Evolutionary conservation across 2,797 vertebrate genomes (phyloP).

Genomic region (Botia kubotai): DNA sequence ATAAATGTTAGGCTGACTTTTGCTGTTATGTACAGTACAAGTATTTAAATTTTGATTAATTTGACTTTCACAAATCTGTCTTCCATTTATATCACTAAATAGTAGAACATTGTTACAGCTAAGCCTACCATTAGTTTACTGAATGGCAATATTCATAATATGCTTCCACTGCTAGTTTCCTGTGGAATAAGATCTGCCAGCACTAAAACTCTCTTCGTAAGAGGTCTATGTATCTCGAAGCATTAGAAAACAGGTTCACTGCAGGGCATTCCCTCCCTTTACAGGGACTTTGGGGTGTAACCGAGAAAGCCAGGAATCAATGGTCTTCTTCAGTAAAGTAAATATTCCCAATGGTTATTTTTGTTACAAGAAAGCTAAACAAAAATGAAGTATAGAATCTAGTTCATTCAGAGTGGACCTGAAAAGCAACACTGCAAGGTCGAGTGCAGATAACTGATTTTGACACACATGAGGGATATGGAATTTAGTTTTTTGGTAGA

Average conservation of each 20-base stretch:
- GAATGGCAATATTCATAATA: not conserved
- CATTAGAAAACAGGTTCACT: constrained; percentile 55
- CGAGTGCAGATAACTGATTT: constrained; percentile 49
- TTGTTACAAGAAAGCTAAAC: constrained; percentile 59
- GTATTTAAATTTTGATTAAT: not conserved
- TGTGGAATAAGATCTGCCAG: constrained; percentile 7
- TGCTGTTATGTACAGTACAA: not conserved
- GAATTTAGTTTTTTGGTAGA: constrained; percentile 53
- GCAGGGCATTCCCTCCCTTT: constrained; percentile 47
- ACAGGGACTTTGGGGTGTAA: constrained; percentile 54
- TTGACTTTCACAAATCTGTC: not conserved
- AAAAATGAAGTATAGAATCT: constrained; percentile 39
- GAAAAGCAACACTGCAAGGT: constrained; percentile 19
- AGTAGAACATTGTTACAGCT: not conserved
- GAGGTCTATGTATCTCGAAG: constrained; percentile 34
- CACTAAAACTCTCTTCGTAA: constrained; percentile 19
- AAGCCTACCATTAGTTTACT: not conserved
- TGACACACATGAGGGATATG: not conserved
- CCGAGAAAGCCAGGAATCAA: constrained; percentile 60
- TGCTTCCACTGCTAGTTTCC: not conserved
- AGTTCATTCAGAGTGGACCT: constrained; percentile 49
- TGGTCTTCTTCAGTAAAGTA: constrained; percentile 58
- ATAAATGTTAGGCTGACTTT: not conserved
- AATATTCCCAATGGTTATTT: constrained; percentile 62
- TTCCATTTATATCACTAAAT: not conserved